These are phyloP conservation scores for Resseliella maxima DNA, from an alignment of 2,888 invertebrate genomes.

Conservation along the genomic window DNA sequence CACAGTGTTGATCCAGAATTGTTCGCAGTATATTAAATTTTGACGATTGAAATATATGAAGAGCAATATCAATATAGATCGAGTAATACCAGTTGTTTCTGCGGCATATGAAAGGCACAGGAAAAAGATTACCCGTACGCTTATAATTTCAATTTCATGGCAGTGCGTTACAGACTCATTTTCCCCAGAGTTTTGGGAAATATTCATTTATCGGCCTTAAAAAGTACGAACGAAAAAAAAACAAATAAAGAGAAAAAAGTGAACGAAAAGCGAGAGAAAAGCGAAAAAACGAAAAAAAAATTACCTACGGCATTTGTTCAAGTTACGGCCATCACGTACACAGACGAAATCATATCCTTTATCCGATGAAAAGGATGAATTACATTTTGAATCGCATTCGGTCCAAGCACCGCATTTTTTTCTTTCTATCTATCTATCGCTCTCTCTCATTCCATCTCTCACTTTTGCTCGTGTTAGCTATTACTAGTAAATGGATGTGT, in stretches of 20 bases:
- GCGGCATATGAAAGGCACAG: neutral
- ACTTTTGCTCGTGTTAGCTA: neutral
- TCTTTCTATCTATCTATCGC: neutral
- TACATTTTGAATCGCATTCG: slow-evolving; percentile 34
- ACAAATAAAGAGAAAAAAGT: too few species aligned
- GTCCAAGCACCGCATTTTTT: neutral
- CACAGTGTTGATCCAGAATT: neutral
- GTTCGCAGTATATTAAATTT: neutral
- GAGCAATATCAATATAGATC: slow-evolving; percentile 6
- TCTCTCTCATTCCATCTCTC: neutral
- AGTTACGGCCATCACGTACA: neutral
- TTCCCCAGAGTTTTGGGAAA: slow-evolving; percentile 1
- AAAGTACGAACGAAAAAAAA: neutral
- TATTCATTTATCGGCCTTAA: neutral
- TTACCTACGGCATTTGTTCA: neutral
- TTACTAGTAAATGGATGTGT: neutral
- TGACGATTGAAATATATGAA: slow-evolving; percentile 15
- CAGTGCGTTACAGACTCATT: neutral
- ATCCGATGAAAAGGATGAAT: slow-evolving; percentile 46
- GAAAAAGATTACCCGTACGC: neutral
- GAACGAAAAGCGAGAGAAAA: neutral
- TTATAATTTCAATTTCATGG: slow-evolving; percentile 38
- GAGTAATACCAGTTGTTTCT: neutral
- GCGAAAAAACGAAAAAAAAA: neutral
- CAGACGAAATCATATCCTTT: slow-evolving; percentile 27